Percentiles rank a stretch among this genome's conserved stretches.
Conservation (phyloP, 2,113 vertebrate species). For the Ptilorrhoa leucosticta region DNA sequence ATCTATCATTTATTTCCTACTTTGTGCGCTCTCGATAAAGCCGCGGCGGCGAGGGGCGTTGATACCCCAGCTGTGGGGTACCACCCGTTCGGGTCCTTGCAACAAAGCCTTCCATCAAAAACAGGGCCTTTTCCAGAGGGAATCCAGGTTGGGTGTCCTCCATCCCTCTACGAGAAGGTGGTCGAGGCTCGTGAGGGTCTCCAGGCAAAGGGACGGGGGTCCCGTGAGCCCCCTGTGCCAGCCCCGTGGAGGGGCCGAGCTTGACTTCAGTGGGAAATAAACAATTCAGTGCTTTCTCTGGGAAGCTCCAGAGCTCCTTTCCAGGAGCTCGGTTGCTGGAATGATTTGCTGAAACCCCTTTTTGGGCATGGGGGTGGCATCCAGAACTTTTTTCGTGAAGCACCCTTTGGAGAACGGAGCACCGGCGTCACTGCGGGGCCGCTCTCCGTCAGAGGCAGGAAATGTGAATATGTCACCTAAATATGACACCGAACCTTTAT, state of each 20-base stretch:
- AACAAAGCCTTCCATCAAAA: neutral
- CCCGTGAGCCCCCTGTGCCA: fast-evolving
- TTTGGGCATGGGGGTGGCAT: fast-evolving
- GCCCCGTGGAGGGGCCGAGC: fast-evolving
- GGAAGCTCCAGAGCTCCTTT: neutral
- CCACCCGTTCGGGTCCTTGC: fast-evolving
- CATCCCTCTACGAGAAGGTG: fast-evolving
- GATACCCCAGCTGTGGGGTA: neutral
- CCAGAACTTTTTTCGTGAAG: neutral
- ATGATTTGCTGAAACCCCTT: neutral
- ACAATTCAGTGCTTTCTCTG: neutral
- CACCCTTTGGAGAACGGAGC: neutral
- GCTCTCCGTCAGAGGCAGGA: neutral
- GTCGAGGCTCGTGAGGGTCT: fast-evolving
- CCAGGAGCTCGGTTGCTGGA: neutral
- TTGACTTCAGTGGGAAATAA: neutral
- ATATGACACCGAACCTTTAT: slow-evolving; percentile 19
- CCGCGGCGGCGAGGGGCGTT: neutral
- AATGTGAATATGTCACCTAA: neutral
- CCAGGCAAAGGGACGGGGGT: neutral
- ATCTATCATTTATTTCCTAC: slow-evolving; percentile 57
- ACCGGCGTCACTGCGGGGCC: fast-evolving
- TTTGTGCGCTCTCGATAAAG: neutral
- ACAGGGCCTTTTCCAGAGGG: too few relatives aligned
- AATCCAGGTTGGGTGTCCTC: neutral